Evolutionary conservation across 2,888 invertebrate genomes (phyloP).

Genomic region (Noctua fimbriata): DNA sequence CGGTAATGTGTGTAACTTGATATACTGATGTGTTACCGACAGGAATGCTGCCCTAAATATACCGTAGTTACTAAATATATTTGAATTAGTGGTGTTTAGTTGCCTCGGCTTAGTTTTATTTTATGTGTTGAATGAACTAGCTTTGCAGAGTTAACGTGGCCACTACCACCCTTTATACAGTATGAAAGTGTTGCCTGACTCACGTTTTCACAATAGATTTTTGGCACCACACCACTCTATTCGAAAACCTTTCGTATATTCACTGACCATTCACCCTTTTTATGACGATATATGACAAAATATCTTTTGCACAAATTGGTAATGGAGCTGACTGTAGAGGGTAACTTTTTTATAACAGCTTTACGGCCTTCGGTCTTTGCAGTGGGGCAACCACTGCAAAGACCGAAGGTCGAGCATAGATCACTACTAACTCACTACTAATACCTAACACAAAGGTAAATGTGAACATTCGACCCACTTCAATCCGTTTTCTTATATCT

Average conservation of each 20-base stretch:
- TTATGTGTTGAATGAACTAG: constrained; percentile 2
- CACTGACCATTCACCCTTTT: neutral
- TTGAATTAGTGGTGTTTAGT: constrained; percentile 9
- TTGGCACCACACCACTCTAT: neutral
- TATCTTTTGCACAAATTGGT: neutral
- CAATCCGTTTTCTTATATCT: constrained; percentile 21
- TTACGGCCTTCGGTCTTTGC: too few species aligned
- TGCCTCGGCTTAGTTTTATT: neutral
- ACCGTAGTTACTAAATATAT: constrained; percentile 39
- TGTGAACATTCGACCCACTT: constrained; percentile 13
- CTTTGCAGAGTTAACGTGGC: neutral
- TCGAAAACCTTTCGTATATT: neutral
- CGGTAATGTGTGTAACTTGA: constrained; percentile 64
- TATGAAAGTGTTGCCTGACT: neutral
- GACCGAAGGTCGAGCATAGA: neutral
- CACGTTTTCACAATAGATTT: too few species aligned
- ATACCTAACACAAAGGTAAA: constrained; percentile 10
- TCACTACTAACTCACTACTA: neutral
- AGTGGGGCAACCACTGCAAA: too few species aligned
- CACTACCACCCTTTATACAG: neutral
- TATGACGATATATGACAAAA: neutral
- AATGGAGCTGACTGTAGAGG: too few species aligned
- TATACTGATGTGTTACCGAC: constrained; percentile 42
- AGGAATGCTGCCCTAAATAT: constrained; percentile 53
- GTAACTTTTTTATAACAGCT: neutral